Evolutionary conservation across 1,140 invertebrate genomes (phyloP).

Genomic region (Belonocnema kinseyi): DNA sequence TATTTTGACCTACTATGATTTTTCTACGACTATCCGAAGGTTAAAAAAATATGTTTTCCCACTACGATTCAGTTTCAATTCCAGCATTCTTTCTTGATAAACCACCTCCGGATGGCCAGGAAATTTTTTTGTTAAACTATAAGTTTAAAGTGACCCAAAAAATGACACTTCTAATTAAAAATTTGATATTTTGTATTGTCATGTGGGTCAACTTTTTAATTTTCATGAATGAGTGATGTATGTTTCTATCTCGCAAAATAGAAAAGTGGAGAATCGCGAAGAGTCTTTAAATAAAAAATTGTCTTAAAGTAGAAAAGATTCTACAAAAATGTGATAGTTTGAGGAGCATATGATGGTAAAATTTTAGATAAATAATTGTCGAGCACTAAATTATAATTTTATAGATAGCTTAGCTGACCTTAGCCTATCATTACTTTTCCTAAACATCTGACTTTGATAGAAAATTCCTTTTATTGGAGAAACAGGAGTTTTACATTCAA

Average conservation of each 20-base stretch:
- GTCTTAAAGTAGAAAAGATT: conserved; percentile 13
- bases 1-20: not conserved
- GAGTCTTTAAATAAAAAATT: not conserved
- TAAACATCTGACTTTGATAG: not conserved
- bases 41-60: conserved; percentile 14
- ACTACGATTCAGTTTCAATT: not conserved
- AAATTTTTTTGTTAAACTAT: not conserved
- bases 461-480: conserved; percentile 17
- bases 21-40: conserved; percentile 24
- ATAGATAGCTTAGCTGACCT: no score
- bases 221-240: no score
- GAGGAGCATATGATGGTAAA: not conserved
- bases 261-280: no score
- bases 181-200: no score
- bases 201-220: no score
- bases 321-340: conserved; percentile 14
- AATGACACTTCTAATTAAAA: no score
- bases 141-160: no score
- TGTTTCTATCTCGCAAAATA: no score
- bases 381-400: no score
- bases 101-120: conserved; percentile 5
- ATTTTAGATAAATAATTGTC: conserved; percentile 11
- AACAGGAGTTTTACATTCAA: not conserved
- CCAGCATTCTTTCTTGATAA: not conserved
- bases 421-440: not conserved